Base-by-base conservation (phyloP, 2,113 vertebrate genomes). In the Enhydra lutris region DNA sequence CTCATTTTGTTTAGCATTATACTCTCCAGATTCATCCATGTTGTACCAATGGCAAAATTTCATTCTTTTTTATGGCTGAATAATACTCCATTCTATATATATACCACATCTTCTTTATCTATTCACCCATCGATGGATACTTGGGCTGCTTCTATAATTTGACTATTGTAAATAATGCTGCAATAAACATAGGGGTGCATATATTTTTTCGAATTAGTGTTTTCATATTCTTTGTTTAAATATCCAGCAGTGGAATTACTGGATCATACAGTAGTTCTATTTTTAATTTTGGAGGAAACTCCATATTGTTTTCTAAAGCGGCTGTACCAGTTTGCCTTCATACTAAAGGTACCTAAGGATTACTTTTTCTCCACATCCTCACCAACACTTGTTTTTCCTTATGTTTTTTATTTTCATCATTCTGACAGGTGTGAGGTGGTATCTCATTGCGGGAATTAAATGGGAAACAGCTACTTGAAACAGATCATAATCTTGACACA, bases 381-480 rank as follows among this genome's bases (percentile, higher is more conserved):
- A 76, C 42, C 42, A 76, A 76, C 14, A 29, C 7, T 17, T 76
- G 42, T 76, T 29, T 47, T 76, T 76, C 13, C 73, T 76, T 3
- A 14, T 76, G 73, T 45, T 45, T 76, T 76, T 29, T 42, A 76
- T 45, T 45, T 76, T 45, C 73, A 45, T 13, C 24, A 45, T 76
- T 76, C 42, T 76, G 73, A 47, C 7, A 76, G 42, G 42, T 76
- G 24, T 47, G 73, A 76, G 42, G 73, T 42, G 39, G 23, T 76
- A 76, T 76, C 42, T 76, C 39, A 76, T 4, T 76, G 34, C 36
- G 67, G 34, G 34, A 10, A 67, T 17, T 21, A 69, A 69, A 34
- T 1, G 99, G 99, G 94, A 99, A 99, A 98, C 99, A 99, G 94
- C 98, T 99, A 3, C 99, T 99, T 99, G 99, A 99, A 99, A 99